Conservation (phyloP, 2,797 vertebrate genomes). For the Enteromius trimaculatus region DNA sequence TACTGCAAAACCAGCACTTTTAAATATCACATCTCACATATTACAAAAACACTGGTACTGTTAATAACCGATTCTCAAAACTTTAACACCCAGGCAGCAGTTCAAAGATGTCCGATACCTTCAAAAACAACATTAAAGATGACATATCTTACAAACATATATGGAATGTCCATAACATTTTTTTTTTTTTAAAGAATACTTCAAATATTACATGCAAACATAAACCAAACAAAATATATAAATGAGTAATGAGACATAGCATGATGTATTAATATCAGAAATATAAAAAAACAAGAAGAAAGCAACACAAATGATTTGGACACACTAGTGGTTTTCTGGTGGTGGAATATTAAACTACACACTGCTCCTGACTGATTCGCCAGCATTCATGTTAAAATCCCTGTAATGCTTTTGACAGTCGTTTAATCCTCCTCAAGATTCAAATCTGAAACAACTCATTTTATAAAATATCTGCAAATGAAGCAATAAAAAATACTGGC, state of each 20-base stretch:
- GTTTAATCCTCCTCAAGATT: background rate
- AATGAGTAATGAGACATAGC: background rate
- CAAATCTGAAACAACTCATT: background rate
- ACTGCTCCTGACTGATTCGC: background rate
- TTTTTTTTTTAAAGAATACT: background rate
- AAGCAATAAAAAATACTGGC: background rate
- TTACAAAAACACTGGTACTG: too few relatives aligned
- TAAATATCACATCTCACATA: too few relatives aligned
- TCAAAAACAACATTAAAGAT: background rate
- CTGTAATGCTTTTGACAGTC: too few relatives aligned
- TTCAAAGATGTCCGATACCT: too few relatives aligned
- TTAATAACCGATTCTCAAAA: too few relatives aligned
- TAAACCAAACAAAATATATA: background rate
- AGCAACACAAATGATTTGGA: background rate
- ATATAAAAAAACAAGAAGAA: too few relatives aligned
- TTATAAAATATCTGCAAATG: background rate
- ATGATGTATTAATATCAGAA: background rate
- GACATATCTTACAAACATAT: background rate
- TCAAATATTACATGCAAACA: background rate
- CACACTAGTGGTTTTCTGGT: background rate
- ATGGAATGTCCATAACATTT: background rate
- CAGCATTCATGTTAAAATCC: background rate
- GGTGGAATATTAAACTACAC: too few relatives aligned
- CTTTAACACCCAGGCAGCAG: too few relatives aligned
- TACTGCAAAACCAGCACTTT: too few relatives aligned